Evolutionary conservation across 2,113 vertebrate species (phyloP).

Genomic region (Crypturellus undulatus): DNA sequence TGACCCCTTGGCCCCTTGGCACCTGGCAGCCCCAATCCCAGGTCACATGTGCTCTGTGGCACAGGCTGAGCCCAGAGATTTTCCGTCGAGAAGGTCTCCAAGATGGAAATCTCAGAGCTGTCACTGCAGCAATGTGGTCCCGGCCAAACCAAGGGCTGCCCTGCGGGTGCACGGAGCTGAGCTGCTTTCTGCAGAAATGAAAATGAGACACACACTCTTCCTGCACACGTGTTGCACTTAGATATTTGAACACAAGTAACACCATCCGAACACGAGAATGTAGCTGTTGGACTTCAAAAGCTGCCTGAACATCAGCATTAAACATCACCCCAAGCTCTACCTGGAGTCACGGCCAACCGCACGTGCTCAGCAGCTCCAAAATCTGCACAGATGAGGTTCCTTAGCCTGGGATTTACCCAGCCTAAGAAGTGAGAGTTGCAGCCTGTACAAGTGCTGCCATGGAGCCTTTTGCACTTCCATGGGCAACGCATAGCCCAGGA

Average conservation of each 20-base stretch:
- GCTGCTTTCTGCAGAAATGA: neutral
- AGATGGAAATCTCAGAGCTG: neutral
- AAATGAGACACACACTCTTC: rapidly evolving
- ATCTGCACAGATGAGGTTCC: rapidly evolving
- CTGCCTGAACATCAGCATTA: neutral
- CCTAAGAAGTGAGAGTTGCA: rapidly evolving
- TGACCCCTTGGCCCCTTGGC: no score
- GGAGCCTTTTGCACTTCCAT: rapidly evolving
- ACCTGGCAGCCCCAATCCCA: no score
- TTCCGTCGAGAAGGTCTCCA: neutral
- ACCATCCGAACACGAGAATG: neutral
- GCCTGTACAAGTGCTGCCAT: rapidly evolving
- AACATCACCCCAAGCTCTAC: neutral
- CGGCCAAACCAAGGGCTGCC: neutral
- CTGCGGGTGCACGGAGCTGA: neutral
- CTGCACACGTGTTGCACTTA: rapidly evolving
- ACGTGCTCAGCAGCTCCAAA: neutral
- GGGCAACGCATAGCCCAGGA: neutral
- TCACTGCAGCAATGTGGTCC: neutral
- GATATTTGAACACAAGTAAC: neutral
- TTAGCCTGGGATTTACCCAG: rapidly evolving
- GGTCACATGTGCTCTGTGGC: no score
- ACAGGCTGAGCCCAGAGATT: neutral
- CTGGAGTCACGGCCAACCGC: rapidly evolving
- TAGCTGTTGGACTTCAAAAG: neutral